These are phyloP conservation scores for Nephotettix cincticeps DNA, from an alignment of 1,140 invertebrate genomes.

Conservation along the genomic window DNA sequence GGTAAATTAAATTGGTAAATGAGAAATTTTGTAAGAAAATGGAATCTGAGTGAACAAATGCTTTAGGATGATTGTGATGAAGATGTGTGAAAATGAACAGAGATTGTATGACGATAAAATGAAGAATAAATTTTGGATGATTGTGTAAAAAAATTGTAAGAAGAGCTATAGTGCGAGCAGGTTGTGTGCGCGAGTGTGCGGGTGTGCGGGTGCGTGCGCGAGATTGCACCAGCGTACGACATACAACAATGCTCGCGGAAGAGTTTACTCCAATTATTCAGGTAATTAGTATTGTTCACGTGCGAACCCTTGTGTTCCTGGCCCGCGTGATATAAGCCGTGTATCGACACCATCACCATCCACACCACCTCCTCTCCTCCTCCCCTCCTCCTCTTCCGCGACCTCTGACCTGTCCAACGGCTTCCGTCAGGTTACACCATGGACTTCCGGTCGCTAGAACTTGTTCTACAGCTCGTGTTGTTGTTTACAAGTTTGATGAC, in stretches of 20 bases:
- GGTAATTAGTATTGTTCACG: slow-evolving; percentile 15
- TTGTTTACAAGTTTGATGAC: too few relatives aligned
- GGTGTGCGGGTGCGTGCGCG: neutral
- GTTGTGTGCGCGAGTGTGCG: neutral
- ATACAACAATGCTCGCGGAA: slow-evolving; percentile 6
- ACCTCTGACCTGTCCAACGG: neutral
- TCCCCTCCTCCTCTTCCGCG: neutral
- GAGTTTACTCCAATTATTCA: slow-evolving; percentile 14
- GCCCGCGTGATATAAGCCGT: neutral
- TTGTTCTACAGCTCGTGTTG: too few relatives aligned
- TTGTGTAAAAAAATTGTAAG: neutral
- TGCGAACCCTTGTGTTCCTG: neutral
- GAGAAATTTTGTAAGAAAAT: too few relatives aligned
- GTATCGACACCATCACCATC: neutral
- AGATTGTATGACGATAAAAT: too few relatives aligned
- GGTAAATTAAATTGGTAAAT: too few relatives aligned
- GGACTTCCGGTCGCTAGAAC: too few relatives aligned
- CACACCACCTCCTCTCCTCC: neutral
- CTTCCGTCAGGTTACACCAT: neutral
- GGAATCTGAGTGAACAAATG: too few relatives aligned
- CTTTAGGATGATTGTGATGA: too few relatives aligned
- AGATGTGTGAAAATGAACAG: too few relatives aligned
- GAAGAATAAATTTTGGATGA: neutral
- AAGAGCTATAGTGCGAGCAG: neutral
- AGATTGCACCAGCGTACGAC: slow-evolving; percentile 1